These are phyloP conservation scores for Trypoxylon attenuatum DNA, from an alignment of 2,888 invertebrate genomes.

Conservation along the genomic window DNA sequence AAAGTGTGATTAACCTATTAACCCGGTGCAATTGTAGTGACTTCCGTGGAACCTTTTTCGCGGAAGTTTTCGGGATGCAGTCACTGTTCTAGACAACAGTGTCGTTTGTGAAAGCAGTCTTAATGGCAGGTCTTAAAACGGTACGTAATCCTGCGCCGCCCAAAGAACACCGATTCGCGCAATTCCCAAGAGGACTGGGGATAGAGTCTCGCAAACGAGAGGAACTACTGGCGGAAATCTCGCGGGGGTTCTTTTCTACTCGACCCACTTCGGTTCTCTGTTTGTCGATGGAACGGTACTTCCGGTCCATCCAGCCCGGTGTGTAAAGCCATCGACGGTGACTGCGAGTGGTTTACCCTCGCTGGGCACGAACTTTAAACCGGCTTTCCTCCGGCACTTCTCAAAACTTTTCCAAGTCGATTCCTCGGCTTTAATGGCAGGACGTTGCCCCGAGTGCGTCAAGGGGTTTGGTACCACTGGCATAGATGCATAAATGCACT, in stretches of 20 bases:
- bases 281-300: constrained; percentile 26
- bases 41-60: constrained; percentile 22
- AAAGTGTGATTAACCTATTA: constrained; percentile 41
- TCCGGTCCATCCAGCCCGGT: neutral
- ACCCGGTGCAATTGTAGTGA: constrained; percentile 19
- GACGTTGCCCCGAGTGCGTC: constrained; percentile 68
- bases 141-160: neutral
- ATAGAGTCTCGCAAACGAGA: neutral
- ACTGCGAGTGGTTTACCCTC: constrained; percentile 18
- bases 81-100: constrained; percentile 7
- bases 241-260: constrained; percentile 25
- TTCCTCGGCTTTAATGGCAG: constrained; percentile 70
- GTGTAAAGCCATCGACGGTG: constrained; percentile 22
- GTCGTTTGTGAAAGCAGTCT: constrained; percentile 8
- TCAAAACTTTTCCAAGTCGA: constrained; percentile 34
- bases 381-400: constrained; percentile 11
- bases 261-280: constrained; percentile 47
- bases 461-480: constrained; percentile 73
- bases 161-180: constrained; percentile 21
- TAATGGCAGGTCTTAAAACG: constrained; percentile 17
- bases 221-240: neutral
- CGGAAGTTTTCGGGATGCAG: neutral
- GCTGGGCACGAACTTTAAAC: constrained; percentile 15
- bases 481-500: constrained; percentile 70
- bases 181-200: neutral